Evolutionary conservation across 2,113 vertebrate genomes (phyloP).

Genomic region (Scartelaos histophorus): DNA sequence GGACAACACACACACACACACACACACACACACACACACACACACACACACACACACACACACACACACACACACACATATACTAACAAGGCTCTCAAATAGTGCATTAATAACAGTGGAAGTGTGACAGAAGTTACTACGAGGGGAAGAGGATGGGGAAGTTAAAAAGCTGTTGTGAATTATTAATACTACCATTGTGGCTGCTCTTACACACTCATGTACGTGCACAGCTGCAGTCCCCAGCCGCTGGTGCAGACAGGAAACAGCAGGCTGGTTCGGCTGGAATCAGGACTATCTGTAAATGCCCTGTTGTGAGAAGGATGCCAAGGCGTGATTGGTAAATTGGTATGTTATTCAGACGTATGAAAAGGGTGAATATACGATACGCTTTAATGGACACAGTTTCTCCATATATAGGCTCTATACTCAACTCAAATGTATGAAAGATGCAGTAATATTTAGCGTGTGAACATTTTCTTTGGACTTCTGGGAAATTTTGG

Average conservation of each 20-base stretch:
- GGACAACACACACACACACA: background rate
- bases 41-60: background rate
- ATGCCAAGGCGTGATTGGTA: slow-evolving; percentile 61
- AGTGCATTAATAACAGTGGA: slow-evolving; percentile 25
- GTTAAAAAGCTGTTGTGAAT: slow-evolving; percentile 75
- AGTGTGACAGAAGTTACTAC: slow-evolving; percentile 50
- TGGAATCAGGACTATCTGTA: slow-evolving; percentile 62
- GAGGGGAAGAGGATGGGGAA: slow-evolving; percentile 55
- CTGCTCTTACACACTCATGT: slow-evolving; percentile 45
- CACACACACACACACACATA: background rate
- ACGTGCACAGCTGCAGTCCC: slow-evolving; percentile 63
- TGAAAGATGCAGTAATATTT: too few species aligned
- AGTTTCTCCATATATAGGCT: too few species aligned
- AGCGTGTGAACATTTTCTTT: too few species aligned
- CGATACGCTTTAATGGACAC: background rate
- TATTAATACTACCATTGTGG: slow-evolving; percentile 72
- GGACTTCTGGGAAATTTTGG: too few species aligned
- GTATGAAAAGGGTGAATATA: background rate
- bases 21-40: background rate
- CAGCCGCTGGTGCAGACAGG: slow-evolving; percentile 67
- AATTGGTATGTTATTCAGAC: slow-evolving; percentile 30
- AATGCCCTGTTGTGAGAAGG: slow-evolving; percentile 68
- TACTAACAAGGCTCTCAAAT: slow-evolving; percentile 8
- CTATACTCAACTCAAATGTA: too few species aligned
- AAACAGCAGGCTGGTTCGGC: slow-evolving; percentile 62